phyloP scores from a whole-genome alignment of 2,113 vertebrate species.

The Apus apus region DNA sequence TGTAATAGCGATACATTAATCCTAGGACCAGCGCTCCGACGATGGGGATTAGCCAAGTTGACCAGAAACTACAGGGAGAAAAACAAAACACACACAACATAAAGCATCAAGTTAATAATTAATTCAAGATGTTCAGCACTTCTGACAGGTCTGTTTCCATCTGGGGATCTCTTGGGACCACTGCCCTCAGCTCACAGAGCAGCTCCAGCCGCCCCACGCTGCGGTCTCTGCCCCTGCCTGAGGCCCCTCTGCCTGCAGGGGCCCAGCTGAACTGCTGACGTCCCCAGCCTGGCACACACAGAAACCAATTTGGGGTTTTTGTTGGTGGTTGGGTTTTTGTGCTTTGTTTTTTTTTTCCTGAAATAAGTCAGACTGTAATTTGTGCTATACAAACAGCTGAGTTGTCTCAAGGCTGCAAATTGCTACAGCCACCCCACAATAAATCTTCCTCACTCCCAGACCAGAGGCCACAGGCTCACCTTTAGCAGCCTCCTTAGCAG shows the following conservation, averaged over 20 bases:
- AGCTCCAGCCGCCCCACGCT: fast-evolving
- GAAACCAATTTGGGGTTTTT: neutral
- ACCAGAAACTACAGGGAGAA: constrained; percentile 80
- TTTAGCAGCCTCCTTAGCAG: neutral
- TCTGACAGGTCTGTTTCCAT: neutral
- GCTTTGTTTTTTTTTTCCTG: neutral
- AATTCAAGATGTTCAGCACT: neutral
- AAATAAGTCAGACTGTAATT: constrained; percentile 59
- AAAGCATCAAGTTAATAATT: neutral
- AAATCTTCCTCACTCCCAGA: neutral
- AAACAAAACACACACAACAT: neutral
- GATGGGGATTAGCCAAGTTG: constrained; percentile 87
- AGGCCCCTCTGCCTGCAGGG: neutral
- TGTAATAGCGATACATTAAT: constrained; percentile 89
- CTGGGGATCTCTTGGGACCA: neutral
- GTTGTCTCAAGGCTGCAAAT: constrained; percentile 31
- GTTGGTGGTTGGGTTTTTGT: neutral
- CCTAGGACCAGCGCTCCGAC: constrained; percentile 80
- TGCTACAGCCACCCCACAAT: constrained; percentile 9
- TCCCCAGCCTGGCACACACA: constrained; percentile 23
- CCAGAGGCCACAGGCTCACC: neutral
- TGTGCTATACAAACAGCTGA: constrained; percentile 40
- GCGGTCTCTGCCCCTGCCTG: neutral
- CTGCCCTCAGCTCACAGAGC: neutral
- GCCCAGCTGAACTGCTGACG: neutral